Conservation (phyloP, 2,888 invertebrate species). For the Macrosiphum euphorbiae region DNA sequence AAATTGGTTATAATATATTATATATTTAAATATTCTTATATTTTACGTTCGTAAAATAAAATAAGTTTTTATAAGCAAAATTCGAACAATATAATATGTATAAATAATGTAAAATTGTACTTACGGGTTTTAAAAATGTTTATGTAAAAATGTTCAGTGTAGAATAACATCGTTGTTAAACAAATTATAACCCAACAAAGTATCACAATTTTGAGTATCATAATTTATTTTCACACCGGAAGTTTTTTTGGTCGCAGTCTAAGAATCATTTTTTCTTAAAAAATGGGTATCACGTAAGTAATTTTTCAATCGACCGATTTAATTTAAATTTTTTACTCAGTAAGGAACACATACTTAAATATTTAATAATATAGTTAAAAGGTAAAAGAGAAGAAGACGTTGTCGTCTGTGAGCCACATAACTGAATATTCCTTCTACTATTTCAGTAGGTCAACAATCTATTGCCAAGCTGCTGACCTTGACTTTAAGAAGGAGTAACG, state of each 20-base stretch:
- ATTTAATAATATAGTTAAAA: neutral
- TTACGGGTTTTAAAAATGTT: conserved; percentile 47
- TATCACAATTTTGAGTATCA: conserved; percentile 58
- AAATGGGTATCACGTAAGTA: neutral
- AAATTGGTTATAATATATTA: too few species aligned
- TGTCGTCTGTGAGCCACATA: neutral
- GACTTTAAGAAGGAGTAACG: conserved; percentile 54
- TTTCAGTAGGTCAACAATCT: conserved; percentile 60
- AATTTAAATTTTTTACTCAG: neutral
- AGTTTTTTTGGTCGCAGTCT: neutral
- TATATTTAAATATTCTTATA: too few species aligned
- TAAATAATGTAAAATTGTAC: conserved; percentile 3
- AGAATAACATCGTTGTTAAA: conserved; percentile 45
- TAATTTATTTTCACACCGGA: conserved; percentile 39
- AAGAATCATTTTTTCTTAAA: conserved; percentile 19
- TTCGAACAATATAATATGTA: neutral
- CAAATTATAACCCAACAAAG: conserved; percentile 53
- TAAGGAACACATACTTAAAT: neutral
- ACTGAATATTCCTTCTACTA: conserved; percentile 44
- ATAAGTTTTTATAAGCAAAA: neutral
- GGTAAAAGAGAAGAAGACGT: conserved; percentile 32
- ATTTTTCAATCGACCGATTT: neutral
- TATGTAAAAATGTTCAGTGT: conserved; percentile 24
- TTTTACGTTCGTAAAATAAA: too few species aligned
- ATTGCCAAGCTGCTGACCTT: conserved; percentile 20